A percentile compares a stretch with the other conserved stretches of the same genome.
These are phyloP conservation scores for Phengaris alcon DNA, from an alignment of 2,888 invertebrate genomes.

Conservation along the genomic window DNA sequence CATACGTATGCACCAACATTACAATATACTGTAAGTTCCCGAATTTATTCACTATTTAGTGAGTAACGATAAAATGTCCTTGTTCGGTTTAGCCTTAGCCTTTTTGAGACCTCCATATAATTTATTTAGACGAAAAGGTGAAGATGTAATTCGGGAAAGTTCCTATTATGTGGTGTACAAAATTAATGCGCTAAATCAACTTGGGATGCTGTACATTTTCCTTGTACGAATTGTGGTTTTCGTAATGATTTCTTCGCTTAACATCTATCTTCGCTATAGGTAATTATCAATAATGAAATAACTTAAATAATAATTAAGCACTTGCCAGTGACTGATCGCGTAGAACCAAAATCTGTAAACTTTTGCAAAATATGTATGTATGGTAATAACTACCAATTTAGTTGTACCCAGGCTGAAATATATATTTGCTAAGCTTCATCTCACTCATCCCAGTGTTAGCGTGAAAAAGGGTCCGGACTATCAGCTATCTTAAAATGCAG, in stretches of 20 bases:
- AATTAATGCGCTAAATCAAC: slow-evolving; percentile 1
- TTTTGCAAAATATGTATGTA: too few relatives aligned
- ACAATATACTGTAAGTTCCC: background rate
- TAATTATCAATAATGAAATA: too few relatives aligned
- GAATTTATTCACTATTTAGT: background rate
- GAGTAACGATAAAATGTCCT: background rate
- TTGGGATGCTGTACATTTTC: background rate
- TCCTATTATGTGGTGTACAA: background rate
- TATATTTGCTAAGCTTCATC: too few relatives aligned
- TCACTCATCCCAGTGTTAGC: too few relatives aligned
- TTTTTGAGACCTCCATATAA: background rate
- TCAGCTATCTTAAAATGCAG: too few relatives aligned
- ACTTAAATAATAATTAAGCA: too few relatives aligned
- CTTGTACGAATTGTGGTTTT: background rate
- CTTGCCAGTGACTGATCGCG: too few relatives aligned
- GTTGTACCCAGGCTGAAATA: too few relatives aligned
- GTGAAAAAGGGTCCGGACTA: too few relatives aligned
- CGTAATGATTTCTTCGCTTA: background rate
- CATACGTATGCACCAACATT: too few relatives aligned
- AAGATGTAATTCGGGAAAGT: background rate
- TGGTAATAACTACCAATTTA: too few relatives aligned
- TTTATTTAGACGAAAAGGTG: slow-evolving; percentile 8
- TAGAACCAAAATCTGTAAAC: too few relatives aligned
- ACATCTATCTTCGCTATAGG: background rate
- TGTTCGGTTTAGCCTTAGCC: background rate